Conservation (phyloP, 2,113 vertebrate genomes). For the Cebus imitator region DNA sequence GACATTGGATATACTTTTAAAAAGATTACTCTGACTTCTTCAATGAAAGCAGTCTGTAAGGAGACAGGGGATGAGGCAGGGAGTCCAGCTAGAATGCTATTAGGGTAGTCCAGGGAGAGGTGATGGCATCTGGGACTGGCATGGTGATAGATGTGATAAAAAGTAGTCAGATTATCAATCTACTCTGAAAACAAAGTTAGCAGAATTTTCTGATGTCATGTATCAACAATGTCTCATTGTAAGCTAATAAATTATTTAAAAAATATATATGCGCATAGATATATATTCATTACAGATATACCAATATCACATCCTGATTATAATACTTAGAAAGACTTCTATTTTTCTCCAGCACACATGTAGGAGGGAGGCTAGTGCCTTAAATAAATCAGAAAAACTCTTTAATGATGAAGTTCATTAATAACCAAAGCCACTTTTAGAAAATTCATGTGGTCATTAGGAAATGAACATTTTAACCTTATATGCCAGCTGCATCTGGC, state of each 20-base stretch:
- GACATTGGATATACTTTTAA: neutral
- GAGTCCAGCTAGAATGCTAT: neutral
- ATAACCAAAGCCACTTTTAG: neutral
- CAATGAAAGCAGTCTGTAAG: neutral
- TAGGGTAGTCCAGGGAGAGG: neutral
- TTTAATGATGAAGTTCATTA: neutral
- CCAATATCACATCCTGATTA: neutral
- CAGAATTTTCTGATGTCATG: constrained; percentile 4
- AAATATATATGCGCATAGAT: neutral
- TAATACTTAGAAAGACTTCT: constrained; percentile 4
- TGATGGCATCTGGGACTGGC: neutral
- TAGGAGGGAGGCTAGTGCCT: neutral
- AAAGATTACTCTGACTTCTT: neutral
- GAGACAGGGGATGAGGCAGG: neutral
- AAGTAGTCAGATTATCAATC: neutral
- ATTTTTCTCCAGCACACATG: neutral
- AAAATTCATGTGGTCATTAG: neutral
- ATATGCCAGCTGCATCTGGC: neutral
- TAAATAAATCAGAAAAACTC: neutral
- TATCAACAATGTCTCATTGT: neutral
- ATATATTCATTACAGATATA: neutral
- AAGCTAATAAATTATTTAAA: neutral
- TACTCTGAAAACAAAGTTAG: neutral
- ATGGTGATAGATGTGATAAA: neutral
- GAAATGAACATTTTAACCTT: neutral